Base-by-base conservation (phyloP, 2,888 invertebrate species). In the Stenotaenia linearis region DNA sequence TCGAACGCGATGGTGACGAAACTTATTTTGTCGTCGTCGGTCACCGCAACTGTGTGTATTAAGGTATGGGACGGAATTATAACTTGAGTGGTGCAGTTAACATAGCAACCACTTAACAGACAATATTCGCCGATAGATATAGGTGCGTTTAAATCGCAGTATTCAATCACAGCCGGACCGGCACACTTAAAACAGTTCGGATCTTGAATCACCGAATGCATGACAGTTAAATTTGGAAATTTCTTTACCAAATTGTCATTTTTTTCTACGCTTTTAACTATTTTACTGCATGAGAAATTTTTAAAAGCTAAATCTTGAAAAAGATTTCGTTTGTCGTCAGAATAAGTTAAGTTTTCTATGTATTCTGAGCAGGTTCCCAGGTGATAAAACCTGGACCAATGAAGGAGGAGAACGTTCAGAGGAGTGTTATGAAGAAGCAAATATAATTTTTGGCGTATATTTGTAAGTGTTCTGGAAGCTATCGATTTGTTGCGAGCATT, bases 351-450 rank as follows among this genome's bases (percentile, higher is more conserved):
- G 78, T 82, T 82, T 2, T 81, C 80, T 10, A 84, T 18, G 77
- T 84, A 84, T 79, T 85, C 85, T 32, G 76, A 56, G 81, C 86
- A 86, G 1, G 88, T 87, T 7, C 88, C 88, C 37, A 88, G 84
- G 81, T 88, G 88, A 79, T 86, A 85, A 82, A 88, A 88, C 80
- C 83, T 84, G 0, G 88, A 88, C 5, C 84, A 81, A 78, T 86
- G 85, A 80, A 87, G 83, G 1, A 85, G 82, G 4, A 88, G 79
- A 6, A 87, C 82, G 79, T 84, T 83, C 21, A 87, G 81, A 9
- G 84, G 82, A 7, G 83, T 83, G 0, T 83, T 84, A 37, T 84
- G 82, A 18, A 88, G 81, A 21, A 84, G 80, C 30, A 84, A 80
- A 81, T 84, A 87, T 0, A 87, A 81, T 77, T 83, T 81, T 76